Evolutionary conservation across 2,113 vertebrate genomes (phyloP).

Genomic region (Petrocephalus zakoni): DNA sequence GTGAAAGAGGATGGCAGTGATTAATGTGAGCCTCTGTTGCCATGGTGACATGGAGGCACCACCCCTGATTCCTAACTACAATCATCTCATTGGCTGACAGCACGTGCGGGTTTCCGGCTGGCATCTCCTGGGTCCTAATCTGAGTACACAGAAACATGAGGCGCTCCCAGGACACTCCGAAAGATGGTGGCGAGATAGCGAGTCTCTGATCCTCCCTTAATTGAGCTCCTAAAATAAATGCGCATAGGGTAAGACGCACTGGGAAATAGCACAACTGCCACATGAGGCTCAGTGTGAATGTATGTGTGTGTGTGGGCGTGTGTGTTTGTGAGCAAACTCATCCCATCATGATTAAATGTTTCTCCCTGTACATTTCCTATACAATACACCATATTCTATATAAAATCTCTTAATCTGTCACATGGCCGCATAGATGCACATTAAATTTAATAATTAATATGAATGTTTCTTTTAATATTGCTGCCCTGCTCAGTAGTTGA

Average conservation of each 20-base stretch:
- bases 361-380: not conserved
- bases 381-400: not conserved
- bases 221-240: not conserved
- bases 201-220: not conserved
- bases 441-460: not conserved
- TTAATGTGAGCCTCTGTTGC: not conserved
- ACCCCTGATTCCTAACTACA: not conserved
- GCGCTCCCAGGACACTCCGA: not conserved
- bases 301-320: not conserved
- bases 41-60: not conserved
- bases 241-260: not conserved
- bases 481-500: not conserved
- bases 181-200: not conserved
- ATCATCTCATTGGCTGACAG: not conserved
- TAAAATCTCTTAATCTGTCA: not conserved
- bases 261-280: not conserved
- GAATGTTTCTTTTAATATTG: not conserved
- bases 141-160: not conserved
- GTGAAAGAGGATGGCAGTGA: not conserved
- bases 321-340: not conserved
- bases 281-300: not conserved
- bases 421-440: not conserved
- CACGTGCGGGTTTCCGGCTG: not conserved
- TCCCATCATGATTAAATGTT: not conserved
- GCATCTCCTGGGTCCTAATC: not conserved